phyloP scores from a whole-genome alignment of 2,888 invertebrate genomes.

The Mythimna vitellina region DNA sequence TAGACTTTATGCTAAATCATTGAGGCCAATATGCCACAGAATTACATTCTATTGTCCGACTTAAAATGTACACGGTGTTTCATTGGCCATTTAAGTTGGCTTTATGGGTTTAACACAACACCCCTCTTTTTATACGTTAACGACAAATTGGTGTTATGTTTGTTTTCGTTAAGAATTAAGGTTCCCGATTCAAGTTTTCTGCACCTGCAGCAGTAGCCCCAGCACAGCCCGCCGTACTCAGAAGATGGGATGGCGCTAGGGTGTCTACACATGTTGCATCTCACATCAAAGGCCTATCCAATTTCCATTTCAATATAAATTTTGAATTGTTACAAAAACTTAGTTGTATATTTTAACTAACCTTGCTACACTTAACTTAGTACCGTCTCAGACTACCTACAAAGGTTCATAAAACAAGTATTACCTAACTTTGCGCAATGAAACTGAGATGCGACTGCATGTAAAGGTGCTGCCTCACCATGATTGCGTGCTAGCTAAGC shows the following conservation, averaged over 20 bases:
- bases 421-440: slow-evolving; percentile 4
- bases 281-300: too few species aligned
- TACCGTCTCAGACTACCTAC: background rate
- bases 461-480: background rate
- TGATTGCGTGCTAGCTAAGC: background rate
- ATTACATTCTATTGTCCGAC: slow-evolving; percentile 85
- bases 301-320: too few species aligned
- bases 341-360: background rate
- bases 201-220: too few species aligned
- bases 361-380: too few species aligned
- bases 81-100: slow-evolving; percentile 67
- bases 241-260: too few species aligned
- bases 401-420: slow-evolving; percentile 13
- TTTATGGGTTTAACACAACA: slow-evolving; percentile 46
- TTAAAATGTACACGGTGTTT: slow-evolving; percentile 81
- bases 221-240: too few species aligned
- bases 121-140: slow-evolving; percentile 44
- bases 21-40: slow-evolving; percentile 79
- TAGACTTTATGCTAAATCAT: slow-evolving; percentile 85
- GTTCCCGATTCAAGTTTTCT: too few species aligned
- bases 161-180: slow-evolving; percentile 22
- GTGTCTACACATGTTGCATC: too few species aligned
- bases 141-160: slow-evolving; percentile 44
- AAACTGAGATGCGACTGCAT: background rate
- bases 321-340: too few species aligned